Conservation (phyloP, 2,888 invertebrate genomes). For the Cephus pygmeus region DNA sequence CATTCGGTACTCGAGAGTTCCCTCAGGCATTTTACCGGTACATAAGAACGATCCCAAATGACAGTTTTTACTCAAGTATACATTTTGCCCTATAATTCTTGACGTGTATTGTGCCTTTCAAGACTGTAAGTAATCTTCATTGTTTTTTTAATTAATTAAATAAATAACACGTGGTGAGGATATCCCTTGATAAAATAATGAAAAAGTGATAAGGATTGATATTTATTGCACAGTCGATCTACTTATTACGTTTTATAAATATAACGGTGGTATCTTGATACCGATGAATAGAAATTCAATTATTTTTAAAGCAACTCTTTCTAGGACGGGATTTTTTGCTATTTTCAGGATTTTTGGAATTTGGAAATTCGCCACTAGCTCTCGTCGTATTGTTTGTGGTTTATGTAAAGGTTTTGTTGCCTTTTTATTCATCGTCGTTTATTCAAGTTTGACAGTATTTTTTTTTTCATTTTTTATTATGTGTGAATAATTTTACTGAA, state of each 20-base stretch:
- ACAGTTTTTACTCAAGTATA: background rate
- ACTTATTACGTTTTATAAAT: background rate
- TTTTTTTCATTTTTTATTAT: background rate
- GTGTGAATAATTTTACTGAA: background rate
- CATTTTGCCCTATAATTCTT: background rate
- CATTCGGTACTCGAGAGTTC: conserved; percentile 2
- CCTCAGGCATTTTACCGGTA: background rate
- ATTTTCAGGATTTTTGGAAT: too few relatives aligned
- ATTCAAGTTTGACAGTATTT: background rate
- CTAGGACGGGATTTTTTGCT: too few relatives aligned
- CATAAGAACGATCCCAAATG: background rate
- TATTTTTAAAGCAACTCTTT: background rate
- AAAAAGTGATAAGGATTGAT: background rate
- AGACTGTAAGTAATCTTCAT: background rate
- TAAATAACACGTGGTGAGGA: background rate
- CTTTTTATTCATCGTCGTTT: background rate
- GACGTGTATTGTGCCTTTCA: background rate
- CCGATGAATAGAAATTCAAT: background rate
- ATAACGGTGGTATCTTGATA: too few relatives aligned
- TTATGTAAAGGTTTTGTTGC: background rate
- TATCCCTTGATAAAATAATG: background rate
- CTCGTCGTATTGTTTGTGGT: background rate
- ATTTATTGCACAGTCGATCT: background rate
- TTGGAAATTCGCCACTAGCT: background rate
- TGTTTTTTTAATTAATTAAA: background rate